phyloP scores from a whole-genome alignment of 2,888 invertebrate genomes.

The Cephus pulcher region DNA sequence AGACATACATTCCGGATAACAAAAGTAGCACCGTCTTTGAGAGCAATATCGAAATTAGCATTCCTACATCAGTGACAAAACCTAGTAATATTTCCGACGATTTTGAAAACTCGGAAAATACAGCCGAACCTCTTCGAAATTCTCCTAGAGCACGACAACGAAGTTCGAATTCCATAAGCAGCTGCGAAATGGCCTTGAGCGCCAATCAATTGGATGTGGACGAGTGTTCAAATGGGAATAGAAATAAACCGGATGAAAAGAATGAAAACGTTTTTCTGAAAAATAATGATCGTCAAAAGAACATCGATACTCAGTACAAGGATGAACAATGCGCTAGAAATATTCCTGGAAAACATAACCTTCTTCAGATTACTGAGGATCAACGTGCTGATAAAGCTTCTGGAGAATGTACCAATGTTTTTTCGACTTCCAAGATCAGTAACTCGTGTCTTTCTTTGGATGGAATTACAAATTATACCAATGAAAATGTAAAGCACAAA shows the following conservation, averaged over 20 bases:
- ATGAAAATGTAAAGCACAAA: slow-evolving; percentile 22
- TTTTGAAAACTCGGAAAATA: slow-evolving; percentile 2
- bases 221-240: slow-evolving; percentile 49
- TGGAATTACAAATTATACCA: slow-evolving; percentile 5
- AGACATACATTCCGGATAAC: neutral
- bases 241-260: slow-evolving; percentile 14
- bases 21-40: slow-evolving; percentile 29
- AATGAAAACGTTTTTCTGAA: slow-evolving; percentile 21
- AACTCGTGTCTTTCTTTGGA: slow-evolving; percentile 10
- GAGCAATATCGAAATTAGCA: slow-evolving; percentile 58
- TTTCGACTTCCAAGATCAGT: too few species aligned
- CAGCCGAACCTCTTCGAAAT: slow-evolving; percentile 32
- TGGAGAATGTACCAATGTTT: too few species aligned
- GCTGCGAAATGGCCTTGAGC: slow-evolving; percentile 64
- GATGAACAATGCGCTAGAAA: slow-evolving; percentile 22
- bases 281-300: slow-evolving; percentile 27
- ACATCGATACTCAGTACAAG: slow-evolving; percentile 18
- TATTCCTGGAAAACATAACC: slow-evolving; percentile 22
- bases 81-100: slow-evolving; percentile 37
- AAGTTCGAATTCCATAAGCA: slow-evolving; percentile 63
- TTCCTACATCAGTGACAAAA: slow-evolving; percentile 59
- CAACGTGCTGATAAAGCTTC: too few species aligned
- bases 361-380: neutral
- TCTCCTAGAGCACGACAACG: slow-evolving; percentile 48
- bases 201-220: slow-evolving; percentile 56